These are phyloP conservation scores for Drosophila suzukii DNA, from an alignment of 1,140 invertebrate genomes.

Conservation along the genomic window DNA sequence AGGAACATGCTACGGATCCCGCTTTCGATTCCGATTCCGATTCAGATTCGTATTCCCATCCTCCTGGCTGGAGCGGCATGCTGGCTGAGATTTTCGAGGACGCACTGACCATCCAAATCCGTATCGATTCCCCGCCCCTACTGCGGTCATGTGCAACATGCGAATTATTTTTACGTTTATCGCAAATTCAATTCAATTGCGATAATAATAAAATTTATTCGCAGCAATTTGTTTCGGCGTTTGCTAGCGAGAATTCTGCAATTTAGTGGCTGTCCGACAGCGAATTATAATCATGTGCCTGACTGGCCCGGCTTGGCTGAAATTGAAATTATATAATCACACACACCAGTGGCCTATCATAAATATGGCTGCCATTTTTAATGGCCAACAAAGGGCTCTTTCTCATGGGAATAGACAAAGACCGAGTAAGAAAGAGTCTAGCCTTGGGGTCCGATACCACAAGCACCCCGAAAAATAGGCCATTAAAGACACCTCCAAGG, in stretches of 20 bases:
- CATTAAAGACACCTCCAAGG: slow-evolving; percentile 25
- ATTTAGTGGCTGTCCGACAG: slow-evolving; percentile 56
- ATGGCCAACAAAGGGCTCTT: slow-evolving; percentile 27
- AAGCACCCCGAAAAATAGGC: slow-evolving; percentile 14
- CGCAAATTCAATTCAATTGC: slow-evolving; percentile 71
- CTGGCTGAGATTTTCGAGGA: slow-evolving; percentile 27
- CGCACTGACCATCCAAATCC: slow-evolving; percentile 23
- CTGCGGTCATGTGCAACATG: slow-evolving; percentile 62
- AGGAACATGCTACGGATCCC: slow-evolving; percentile 33
- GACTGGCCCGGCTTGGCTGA: slow-evolving; percentile 14
- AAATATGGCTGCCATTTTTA: slow-evolving; percentile 31
- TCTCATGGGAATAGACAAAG: slow-evolving; percentile 1
- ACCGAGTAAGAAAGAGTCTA: not conserved
- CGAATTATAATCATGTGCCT: slow-evolving; percentile 71
- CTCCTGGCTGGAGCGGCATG: slow-evolving; percentile 4
- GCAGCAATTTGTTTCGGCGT: slow-evolving; percentile 59
- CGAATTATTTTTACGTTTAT: slow-evolving; percentile 70
- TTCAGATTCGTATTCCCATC: not conserved
- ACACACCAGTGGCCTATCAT: not conserved
- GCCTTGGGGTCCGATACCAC: slow-evolving; percentile 11
- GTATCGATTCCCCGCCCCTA: slow-evolving; percentile 14
- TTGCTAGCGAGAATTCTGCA: slow-evolving; percentile 34
- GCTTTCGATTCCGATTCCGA: not conserved
- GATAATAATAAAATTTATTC: slow-evolving; percentile 79
- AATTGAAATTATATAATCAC: slow-evolving; percentile 51